A percentile compares a stretch with the other conserved stretches of the same genome.
Evolutionary conservation across 2,888 invertebrate genomes (phyloP).

Genomic region (Agapostemon virescens): DNA sequence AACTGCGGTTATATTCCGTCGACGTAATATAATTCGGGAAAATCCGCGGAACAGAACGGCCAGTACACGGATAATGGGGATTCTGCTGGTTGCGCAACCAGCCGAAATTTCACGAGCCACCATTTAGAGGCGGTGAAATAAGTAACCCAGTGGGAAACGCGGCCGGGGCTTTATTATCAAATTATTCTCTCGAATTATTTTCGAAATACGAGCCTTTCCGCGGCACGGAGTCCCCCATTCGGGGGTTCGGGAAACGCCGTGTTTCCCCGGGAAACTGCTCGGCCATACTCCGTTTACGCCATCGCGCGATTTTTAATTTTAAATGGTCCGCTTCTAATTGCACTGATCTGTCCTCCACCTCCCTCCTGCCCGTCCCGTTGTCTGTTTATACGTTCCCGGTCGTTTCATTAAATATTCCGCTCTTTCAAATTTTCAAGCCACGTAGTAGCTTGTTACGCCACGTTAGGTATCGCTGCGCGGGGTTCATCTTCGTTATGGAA

Average conservation of each 20-base stretch:
- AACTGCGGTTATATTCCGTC: constrained; percentile 16
- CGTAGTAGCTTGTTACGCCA: not conserved
- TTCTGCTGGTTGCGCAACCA: constrained; percentile 10
- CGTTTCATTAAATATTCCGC: constrained; percentile 11
- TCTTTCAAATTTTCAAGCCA: not conserved
- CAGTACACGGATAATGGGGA: constrained; percentile 49
- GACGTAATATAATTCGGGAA: constrained; percentile 49
- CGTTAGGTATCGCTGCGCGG: constrained; percentile 6
- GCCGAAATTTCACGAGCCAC: constrained; percentile 39
- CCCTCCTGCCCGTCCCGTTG: not conserved
- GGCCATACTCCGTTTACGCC: not conserved
- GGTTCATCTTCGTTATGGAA: not conserved
- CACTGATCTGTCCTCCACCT: not conserved
- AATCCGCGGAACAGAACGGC: constrained; percentile 32
- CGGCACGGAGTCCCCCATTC: not conserved
- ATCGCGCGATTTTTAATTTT: not conserved
- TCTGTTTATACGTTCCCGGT: not conserved
- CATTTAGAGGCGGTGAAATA: constrained; percentile 32
- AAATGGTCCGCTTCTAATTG: constrained; percentile 2
- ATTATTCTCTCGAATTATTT: constrained; percentile 55
- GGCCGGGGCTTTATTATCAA: constrained; percentile 28
- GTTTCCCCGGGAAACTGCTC: not conserved
- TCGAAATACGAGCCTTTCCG: constrained; percentile 35
- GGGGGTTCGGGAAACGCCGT: not conserved
- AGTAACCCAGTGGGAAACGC: constrained; percentile 36